phyloP scores from a whole-genome alignment of 2,888 invertebrate species.

The Trypoxylon attenuatum region DNA sequence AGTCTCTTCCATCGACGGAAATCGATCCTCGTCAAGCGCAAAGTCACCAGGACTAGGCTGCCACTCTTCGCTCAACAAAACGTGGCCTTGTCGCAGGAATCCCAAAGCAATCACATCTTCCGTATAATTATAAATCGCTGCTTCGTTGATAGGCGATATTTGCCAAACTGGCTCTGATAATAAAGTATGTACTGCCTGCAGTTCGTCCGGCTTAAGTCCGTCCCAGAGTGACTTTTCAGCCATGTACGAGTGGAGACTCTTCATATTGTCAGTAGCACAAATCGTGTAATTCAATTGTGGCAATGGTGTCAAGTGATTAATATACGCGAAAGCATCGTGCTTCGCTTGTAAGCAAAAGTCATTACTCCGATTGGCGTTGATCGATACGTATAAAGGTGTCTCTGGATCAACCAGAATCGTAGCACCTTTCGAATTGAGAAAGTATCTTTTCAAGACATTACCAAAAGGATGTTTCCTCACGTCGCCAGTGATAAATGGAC shows the following conservation, averaged over 20 bases:
- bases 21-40: conserved; percentile 85
- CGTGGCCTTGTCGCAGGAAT: conserved; percentile 86
- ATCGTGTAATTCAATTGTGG: conserved; percentile 90
- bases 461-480: conserved; percentile 85
- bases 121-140: conserved; percentile 86
- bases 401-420: conserved; percentile 86
- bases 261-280: conserved; percentile 88
- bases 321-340: conserved; percentile 87
- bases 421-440: conserved; percentile 90
- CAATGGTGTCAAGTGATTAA: conserved; percentile 80
- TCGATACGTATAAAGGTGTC: conserved; percentile 87
- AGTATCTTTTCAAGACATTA: conserved; percentile 88
- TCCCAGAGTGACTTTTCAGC: conserved; percentile 90
- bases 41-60: conserved; percentile 91
- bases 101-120: conserved; percentile 88
- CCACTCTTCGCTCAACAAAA: conserved; percentile 88
- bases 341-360: conserved; percentile 86
- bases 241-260: conserved; percentile 84
- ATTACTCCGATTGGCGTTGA: conserved; percentile 77
- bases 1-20: conserved; percentile 85
- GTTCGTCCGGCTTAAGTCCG: conserved; percentile 86
- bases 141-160: conserved; percentile 83
- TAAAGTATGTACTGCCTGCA: conserved; percentile 83
- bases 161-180: conserved; percentile 92
- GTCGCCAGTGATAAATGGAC: conserved; percentile 90